Evolutionary conservation across 2,113 vertebrate genomes (phyloP).

Genomic region (Hassar affinis): DNA sequence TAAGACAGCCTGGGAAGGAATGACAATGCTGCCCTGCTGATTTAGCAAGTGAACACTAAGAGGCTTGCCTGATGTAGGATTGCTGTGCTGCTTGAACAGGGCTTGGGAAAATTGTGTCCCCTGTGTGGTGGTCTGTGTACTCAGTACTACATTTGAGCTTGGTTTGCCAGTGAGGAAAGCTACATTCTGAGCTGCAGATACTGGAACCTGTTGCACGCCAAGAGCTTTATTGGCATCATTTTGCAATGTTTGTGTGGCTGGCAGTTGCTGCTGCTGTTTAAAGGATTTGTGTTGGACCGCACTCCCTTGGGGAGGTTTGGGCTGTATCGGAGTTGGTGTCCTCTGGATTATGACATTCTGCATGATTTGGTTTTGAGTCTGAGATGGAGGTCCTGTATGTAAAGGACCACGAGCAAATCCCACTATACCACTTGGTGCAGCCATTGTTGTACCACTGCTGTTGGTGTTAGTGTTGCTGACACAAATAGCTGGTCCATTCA

Average conservation of each 20-base stretch:
- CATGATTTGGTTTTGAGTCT: slow-evolving; percentile 80
- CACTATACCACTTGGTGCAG: slow-evolving; percentile 66
- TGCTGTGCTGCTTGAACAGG: slow-evolving; percentile 78
- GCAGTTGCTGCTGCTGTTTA: slow-evolving; percentile 68
- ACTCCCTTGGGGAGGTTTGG: slow-evolving; percentile 83
- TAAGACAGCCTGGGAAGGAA: slow-evolving; percentile 86
- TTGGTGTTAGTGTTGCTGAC: slow-evolving; percentile 68
- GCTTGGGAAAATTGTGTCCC: slow-evolving; percentile 77
- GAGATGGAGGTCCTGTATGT: slow-evolving; percentile 62
- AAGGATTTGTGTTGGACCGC: slow-evolving; percentile 87
- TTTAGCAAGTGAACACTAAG: slow-evolving; percentile 92
- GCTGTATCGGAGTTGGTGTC: slow-evolving; percentile 94
- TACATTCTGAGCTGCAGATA: slow-evolving; percentile 82
- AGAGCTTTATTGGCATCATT: slow-evolving; percentile 78
- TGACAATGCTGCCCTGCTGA: slow-evolving; percentile 90
- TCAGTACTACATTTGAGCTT: slow-evolving; percentile 84
- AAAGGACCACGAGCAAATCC: slow-evolving; percentile 69
- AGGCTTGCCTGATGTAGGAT: slow-evolving; percentile 80
- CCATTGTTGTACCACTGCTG: slow-evolving; percentile 66
- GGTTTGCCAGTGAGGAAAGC: slow-evolving; percentile 88
- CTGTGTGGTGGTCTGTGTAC: slow-evolving; percentile 74
- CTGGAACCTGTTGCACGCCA: slow-evolving; percentile 79
- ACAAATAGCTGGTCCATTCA: slow-evolving; percentile 75
- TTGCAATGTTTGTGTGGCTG: slow-evolving; percentile 77
- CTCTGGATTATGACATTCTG: slow-evolving; percentile 92